Conservation (phyloP, 2,113 vertebrate genomes). For the Peromyscus leucopus region DNA sequence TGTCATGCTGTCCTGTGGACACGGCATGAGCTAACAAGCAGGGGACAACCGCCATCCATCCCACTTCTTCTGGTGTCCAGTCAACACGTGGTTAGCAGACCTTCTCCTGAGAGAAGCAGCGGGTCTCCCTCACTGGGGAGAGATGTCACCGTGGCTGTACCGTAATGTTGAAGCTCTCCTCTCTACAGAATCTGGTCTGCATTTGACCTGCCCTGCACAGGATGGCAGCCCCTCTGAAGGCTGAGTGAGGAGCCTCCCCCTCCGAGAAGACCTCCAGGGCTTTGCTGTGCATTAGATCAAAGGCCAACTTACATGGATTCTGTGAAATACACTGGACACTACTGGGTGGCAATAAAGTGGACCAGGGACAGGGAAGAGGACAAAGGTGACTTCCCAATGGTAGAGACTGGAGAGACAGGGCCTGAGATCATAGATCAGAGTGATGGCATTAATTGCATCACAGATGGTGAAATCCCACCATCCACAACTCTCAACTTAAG, state of each 20-base stretch:
- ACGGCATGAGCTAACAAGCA: neutral
- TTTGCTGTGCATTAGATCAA: neutral
- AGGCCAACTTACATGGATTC: neutral
- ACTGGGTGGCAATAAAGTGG: neutral
- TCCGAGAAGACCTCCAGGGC: neutral
- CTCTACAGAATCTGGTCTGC: neutral
- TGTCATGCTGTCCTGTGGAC: neutral
- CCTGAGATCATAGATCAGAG: neutral
- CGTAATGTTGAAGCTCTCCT: neutral
- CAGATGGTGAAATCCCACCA: neutral
- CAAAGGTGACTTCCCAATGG: neutral
- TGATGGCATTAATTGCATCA: no score
- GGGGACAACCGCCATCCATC: no score
- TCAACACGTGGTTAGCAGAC: neutral
- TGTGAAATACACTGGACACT: neutral
- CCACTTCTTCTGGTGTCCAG: neutral
- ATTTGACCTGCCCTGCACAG: neutral
- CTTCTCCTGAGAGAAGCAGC: neutral
- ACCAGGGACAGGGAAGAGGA: neutral
- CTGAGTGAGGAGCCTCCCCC: neutral
- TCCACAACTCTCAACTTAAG: neutral
- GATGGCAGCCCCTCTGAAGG: neutral
- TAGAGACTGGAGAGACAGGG: neutral
- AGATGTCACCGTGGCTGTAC: neutral
- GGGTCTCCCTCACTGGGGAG: neutral